Evolutionary conservation across 2,797 vertebrate genomes (phyloP).

Genomic region (Muscicapa comitata): DNA sequence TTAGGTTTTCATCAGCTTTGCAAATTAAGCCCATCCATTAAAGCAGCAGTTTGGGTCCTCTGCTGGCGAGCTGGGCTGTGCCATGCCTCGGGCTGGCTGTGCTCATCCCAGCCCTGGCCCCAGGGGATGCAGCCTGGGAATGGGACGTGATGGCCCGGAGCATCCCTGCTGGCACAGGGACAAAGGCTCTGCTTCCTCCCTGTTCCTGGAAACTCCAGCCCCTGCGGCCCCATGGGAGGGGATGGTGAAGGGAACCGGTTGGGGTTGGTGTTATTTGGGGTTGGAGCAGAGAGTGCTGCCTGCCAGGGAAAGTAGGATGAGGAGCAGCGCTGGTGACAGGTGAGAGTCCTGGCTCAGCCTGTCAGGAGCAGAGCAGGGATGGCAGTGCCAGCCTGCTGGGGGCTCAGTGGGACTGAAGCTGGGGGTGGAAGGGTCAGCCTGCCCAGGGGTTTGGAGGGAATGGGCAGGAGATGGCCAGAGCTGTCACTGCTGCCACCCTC

Average conservation of each 20-base stretch:
- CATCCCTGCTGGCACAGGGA: neutral
- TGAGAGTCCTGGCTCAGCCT: neutral
- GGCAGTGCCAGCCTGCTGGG: neutral
- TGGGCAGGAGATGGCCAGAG: neutral
- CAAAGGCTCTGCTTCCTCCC: rapidly evolving
- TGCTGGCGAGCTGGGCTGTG: neutral
- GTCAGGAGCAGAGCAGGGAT: neutral
- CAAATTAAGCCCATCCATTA: slow-evolving; percentile 80
- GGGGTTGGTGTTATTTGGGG: neutral
- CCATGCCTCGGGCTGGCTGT: rapidly evolving
- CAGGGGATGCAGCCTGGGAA: neutral
- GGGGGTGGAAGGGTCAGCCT: neutral
- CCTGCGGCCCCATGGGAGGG: rapidly evolving
- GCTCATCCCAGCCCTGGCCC: neutral
- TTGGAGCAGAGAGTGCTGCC: rapidly evolving
- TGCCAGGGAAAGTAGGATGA: rapidly evolving
- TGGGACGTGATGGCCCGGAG: rapidly evolving
- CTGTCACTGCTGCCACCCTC: rapidly evolving
- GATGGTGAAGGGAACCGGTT: neutral
- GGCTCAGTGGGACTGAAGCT: neutral
- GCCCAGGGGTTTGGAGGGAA: neutral
- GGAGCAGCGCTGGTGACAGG: neutral
- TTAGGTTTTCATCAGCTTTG: slow-evolving; percentile 77
- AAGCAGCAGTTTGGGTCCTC: slow-evolving; percentile 2
- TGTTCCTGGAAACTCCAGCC: neutral